Evolutionary conservation across 1,140 invertebrate species (phyloP).

Genomic region (Scaptomyza hsui): DNA sequence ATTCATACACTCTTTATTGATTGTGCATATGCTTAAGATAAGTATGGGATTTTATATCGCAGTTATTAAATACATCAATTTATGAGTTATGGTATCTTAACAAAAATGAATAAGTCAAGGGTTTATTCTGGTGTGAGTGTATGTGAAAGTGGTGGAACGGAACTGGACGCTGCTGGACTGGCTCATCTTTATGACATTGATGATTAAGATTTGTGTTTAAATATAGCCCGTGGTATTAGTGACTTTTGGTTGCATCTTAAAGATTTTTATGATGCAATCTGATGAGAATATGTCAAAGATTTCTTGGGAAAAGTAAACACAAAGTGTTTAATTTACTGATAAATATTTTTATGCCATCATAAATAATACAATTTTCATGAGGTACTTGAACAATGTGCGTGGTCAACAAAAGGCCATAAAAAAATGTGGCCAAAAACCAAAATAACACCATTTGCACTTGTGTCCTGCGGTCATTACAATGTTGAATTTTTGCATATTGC

Average conservation of each 20-base stretch:
- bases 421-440: slow-evolving; percentile 58
- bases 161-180: background rate
- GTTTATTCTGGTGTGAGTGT: background rate
- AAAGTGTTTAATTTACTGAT: slow-evolving; percentile 78
- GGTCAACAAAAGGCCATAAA: slow-evolving; percentile 63
- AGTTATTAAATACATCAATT: slow-evolving; percentile 1
- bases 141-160: background rate
- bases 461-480: slow-evolving; percentile 77
- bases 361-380: slow-evolving; percentile 77
- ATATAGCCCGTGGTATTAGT: slow-evolving; percentile 32
- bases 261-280: slow-evolving; percentile 62
- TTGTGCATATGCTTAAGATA: background rate
- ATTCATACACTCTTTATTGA: slow-evolving; percentile 12
- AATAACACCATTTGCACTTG: slow-evolving; percentile 59
- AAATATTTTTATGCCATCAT: slow-evolving; percentile 77
- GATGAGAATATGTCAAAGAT: slow-evolving; percentile 33
- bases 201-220: slow-evolving; percentile 23
- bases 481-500: slow-evolving; percentile 67
- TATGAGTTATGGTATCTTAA: background rate
- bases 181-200: background rate
- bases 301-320: slow-evolving; percentile 25
- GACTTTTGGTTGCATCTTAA: slow-evolving; percentile 21
- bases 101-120: background rate
- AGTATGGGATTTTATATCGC: background rate
- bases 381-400: slow-evolving; percentile 63